Evolutionary conservation across 1,140 invertebrate genomes (phyloP).

Genomic region (Euborellia annulipes): DNA sequence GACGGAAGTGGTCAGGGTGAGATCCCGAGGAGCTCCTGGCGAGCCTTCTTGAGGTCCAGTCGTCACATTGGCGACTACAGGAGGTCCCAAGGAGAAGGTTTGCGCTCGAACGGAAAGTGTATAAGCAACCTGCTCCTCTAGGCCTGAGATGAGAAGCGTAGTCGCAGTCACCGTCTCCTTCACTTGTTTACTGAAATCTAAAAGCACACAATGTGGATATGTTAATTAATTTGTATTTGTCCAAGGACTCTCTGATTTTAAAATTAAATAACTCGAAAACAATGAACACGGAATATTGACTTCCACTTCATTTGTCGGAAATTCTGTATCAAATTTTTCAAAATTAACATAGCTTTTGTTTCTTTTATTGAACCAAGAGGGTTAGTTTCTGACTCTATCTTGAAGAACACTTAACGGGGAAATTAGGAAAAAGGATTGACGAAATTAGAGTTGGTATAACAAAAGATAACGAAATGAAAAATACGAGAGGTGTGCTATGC

Average conservation of each 20-base stretch:
- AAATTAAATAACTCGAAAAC: neutral
- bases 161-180: constrained; percentile 79
- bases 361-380: no score
- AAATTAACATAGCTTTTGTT: no score
- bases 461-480: no score
- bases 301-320: no score
- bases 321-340: no score
- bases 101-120: constrained; percentile 79
- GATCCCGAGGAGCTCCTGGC: constrained; percentile 55
- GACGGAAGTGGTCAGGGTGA: constrained; percentile 58
- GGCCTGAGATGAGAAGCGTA: constrained; percentile 58
- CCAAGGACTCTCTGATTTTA: neutral
- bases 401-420: no score
- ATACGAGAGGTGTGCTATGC: no score
- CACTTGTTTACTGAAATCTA: constrained; percentile 81
- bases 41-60: constrained; percentile 90
- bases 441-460: no score
- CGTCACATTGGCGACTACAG: constrained; percentile 63
- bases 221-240: no score
- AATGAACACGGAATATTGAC: no score
- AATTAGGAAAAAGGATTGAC: no score
- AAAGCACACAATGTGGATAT: constrained; percentile 14
- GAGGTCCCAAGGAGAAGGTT: constrained; percentile 70
- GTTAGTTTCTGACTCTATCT: no score
- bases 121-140: constrained; percentile 86